A percentile compares a stretch with the other conserved stretches of the same genome.
Conservation (phyloP, 1,140 invertebrate species). For the Oncopodura yosiiana region DNA sequence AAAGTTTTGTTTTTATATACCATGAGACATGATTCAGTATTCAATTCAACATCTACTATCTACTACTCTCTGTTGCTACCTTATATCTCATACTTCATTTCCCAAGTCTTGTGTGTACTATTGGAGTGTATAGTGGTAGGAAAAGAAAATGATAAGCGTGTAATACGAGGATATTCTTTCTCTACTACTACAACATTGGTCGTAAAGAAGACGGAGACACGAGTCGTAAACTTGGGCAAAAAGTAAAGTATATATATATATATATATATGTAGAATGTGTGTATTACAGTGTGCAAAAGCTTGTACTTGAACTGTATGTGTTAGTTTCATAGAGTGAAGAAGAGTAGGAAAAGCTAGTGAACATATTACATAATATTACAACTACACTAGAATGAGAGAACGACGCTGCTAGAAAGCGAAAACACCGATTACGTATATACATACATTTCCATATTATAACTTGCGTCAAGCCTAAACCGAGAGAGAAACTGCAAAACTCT, state of each 20-base stretch:
- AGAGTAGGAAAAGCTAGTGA: too few species aligned
- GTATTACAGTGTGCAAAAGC: too few species aligned
- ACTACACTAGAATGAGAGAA: background rate
- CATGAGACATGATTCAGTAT: background rate
- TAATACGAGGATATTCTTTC: too few species aligned
- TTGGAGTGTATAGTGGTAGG: background rate
- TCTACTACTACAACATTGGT: background rate
- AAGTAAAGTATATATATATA: too few species aligned
- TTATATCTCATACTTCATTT: conserved; percentile 3
- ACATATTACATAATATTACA: background rate
- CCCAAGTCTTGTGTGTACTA: background rate
- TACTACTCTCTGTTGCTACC: background rate
- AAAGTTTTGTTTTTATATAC: too few species aligned
- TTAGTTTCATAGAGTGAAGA: too few species aligned
- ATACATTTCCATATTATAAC: too few species aligned
- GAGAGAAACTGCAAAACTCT: too few species aligned
- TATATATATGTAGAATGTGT: too few species aligned
- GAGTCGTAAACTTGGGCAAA: conserved; percentile 15
- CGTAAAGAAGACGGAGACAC: conserved; percentile 13
- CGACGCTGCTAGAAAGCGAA: background rate
- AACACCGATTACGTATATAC: background rate
- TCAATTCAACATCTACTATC: background rate
- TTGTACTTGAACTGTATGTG: too few species aligned
- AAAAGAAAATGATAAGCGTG: conserved; percentile 17
- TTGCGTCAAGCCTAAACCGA: too few species aligned